A percentile compares a stretch with the other conserved stretches of the same genome.
Evolutionary conservation across 2,113 vertebrate species (phyloP).

Genomic region (Psammodynastes pulverulentus): DNA sequence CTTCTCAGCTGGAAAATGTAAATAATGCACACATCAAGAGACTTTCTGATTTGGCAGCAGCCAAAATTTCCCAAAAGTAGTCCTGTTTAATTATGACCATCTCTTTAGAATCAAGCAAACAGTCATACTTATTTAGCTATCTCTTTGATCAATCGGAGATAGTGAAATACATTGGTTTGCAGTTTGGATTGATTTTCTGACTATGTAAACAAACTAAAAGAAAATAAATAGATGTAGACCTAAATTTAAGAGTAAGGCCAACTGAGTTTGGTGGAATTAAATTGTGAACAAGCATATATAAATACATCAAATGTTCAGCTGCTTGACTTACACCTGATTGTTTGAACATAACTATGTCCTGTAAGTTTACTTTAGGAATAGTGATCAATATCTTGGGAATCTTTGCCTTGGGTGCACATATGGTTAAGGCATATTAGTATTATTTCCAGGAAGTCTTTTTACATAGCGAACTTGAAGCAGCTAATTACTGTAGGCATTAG

Average conservation of each 20-base stretch:
- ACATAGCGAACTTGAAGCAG: neutral
- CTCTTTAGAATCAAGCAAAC: conserved; percentile 26
- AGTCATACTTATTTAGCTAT: neutral
- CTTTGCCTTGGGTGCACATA: neutral
- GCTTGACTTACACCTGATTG: neutral
- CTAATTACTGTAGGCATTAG: no score
- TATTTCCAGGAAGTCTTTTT: neutral
- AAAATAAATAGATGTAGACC: fast-evolving
- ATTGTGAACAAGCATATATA: neutral
- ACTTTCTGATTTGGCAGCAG: conserved; percentile 38
- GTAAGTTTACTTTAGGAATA: neutral
- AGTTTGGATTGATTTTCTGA: fast-evolving
- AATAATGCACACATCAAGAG: conserved; percentile 22
- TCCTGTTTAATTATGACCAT: neutral
- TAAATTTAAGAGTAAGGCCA: neutral
- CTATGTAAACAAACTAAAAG: neutral
- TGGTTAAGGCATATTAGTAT: neutral
- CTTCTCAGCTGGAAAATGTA: conserved; percentile 41
- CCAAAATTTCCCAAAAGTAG: neutral
- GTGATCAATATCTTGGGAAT: neutral
- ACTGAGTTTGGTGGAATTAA: neutral
- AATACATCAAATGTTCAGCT: neutral
- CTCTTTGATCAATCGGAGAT: conserved; percentile 9
- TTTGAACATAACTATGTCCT: no score
- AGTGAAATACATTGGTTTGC: neutral